Conservation (phyloP, 2,888 invertebrate genomes). For the Allygus modestus region DNA sequence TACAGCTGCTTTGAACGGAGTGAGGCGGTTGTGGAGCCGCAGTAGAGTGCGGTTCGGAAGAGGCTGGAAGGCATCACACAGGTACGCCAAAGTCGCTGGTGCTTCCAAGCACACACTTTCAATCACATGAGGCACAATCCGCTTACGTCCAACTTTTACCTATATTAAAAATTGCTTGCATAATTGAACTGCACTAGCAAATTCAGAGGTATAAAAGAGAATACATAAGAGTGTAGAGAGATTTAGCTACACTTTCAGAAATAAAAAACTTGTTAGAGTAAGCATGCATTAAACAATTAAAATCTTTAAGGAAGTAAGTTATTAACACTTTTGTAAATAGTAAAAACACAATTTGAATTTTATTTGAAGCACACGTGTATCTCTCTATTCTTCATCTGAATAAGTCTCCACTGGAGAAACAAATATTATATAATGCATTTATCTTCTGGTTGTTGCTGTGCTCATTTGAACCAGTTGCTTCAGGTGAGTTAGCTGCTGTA, state of each 20-base stretch:
- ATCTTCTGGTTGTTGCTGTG: too few relatives aligned
- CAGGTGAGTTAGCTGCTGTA: too few relatives aligned
- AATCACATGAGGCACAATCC: slow-evolving; percentile 73
- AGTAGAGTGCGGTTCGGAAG: slow-evolving; percentile 74
- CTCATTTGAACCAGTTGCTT: too few relatives aligned
- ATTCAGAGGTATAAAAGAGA: slow-evolving; percentile 65
- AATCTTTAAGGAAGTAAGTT: too few relatives aligned
- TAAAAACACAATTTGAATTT: too few relatives aligned
- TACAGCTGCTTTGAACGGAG: slow-evolving; percentile 87
- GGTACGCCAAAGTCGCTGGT: slow-evolving; percentile 77
- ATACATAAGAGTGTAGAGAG: background rate
- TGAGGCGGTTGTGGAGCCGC: slow-evolving; percentile 83
- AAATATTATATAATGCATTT: too few relatives aligned
- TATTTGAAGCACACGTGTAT: too few relatives aligned
- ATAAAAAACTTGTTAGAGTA: too few relatives aligned
- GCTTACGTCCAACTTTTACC: slow-evolving; percentile 74
- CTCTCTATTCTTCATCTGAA: too few relatives aligned
- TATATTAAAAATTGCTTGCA: slow-evolving; percentile 69
- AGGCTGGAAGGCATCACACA: slow-evolving; percentile 80
- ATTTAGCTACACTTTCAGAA: background rate
- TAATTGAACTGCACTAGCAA: slow-evolving; percentile 25
- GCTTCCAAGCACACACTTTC: slow-evolving; percentile 77
- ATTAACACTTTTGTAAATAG: too few relatives aligned
- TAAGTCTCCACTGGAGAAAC: too few relatives aligned
- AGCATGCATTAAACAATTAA: too few relatives aligned